Evolutionary conservation across 2,888 invertebrate genomes (phyloP), one percentile per base, ranked within the genome.

Genomic region (Acleris holmiana): DNA sequence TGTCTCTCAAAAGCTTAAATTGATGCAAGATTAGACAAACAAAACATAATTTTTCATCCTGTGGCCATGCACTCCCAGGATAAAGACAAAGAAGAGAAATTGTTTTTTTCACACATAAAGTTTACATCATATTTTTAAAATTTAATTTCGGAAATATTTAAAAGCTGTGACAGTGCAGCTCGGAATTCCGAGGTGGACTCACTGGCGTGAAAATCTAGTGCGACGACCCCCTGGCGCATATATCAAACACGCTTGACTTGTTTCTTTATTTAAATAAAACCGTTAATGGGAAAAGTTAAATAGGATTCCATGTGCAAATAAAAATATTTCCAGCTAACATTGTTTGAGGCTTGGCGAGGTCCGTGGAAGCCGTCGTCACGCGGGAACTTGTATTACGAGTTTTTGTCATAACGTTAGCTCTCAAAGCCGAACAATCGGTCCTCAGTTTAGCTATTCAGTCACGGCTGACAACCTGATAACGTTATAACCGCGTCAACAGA

Each of bases 251-350:
- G 44, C 62, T 57, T 51, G 46, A 17, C 51, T 35, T 25, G 35
- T 51, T 35, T 69, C 69, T 67, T 68, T 68, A 58, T 61, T 65
- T 60, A 70, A 68, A 72, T 69, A 69, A 74, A 73, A 72, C 69
- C 61, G 69, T 71, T 74, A 71, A 76, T 74, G 72, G 72, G 67
- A 71, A 77, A 77, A 77, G 75, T 75, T 76, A 69, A 76, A 77
- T 72, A 67, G 71, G 67, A 65, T 63, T 65, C 67, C 67, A 69
- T 65, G 64, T 62, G 58, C 69, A 68, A 71, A 71, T 68, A 70
- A 70, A 68, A 70, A 68, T 60, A 66, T 67, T 65, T 69, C 63
- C 61, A 60, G 57, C 55, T 51, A 57, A 50, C 55, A 59, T 49
- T 66, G 57, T 59, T 64, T 54, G 50, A 57, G 61, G 61, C 54